Base-by-base conservation (phyloP, 92 coral and sea anemone species). In the Virgularia gustaviana region DNA sequence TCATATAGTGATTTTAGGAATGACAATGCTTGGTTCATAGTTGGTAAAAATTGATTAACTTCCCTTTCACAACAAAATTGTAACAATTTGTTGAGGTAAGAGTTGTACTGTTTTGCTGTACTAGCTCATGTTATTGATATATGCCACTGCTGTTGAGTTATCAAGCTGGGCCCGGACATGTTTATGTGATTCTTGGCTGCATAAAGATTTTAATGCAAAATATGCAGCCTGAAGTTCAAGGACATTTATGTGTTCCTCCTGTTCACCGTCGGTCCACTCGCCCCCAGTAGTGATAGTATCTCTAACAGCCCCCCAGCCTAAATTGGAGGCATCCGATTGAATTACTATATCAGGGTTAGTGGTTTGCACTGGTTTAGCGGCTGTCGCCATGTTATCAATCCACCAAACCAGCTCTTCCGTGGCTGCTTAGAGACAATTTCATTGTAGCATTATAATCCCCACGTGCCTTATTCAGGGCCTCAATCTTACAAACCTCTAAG, bases 131-230 rank as follows among this genome's bases (percentile, higher is more conserved):
- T n/a, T n/a, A n/a, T n/a, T n/a, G n/a, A n/a, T n/a, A n/a, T n/a
- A n/a, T n/a, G n/a, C 79, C 10, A 81, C 71, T 44, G 90, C 86
- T 32, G 90, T 81, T 22, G 86, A 57, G 39, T 85, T 84, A 31
- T 84, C 87, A 23, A 77, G 72, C 24, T 65, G 77, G 5, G 71
- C 25, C 1, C 35, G 65, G 15, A 57, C 27, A 16, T 57, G 65
- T 23, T 1, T 11, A 28, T 57, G 23, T 27, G 49, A 9, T 3
- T 57, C 65, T 2, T 57, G 3, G 19, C 2, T 42, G 35, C 65
- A 57, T 1, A 57, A 42, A 2, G 65, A 57, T 31, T 85, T 85
- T 61, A 85, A 43, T 12, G 85, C 89, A 57, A 85, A 79, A 58
- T 72, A 83, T 6, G 88, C 88, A 18, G 88, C 88, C 60, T 65